phyloP scores from a whole-genome alignment of 2,797 vertebrate species.

The Discoglossus pictus region DNA sequence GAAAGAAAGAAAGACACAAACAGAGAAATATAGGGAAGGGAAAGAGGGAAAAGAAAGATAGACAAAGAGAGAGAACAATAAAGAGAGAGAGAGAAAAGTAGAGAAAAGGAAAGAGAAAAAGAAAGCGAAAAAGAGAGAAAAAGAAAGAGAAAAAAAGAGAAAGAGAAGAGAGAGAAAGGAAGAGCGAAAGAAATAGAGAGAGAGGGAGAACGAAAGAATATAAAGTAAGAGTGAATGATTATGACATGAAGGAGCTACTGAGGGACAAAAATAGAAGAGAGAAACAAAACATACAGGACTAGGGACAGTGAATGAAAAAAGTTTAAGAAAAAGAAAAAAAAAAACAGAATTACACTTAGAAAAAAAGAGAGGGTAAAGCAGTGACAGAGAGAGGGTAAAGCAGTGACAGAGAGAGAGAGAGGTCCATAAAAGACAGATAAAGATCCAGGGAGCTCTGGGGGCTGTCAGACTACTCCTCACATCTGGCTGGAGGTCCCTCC shows the following conservation, averaged over 20 bases:
- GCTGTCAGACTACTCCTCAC: not conserved
- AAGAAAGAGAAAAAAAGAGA: not conserved
- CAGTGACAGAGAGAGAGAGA: no score
- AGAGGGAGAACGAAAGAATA: not conserved
- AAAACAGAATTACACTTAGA: no score
- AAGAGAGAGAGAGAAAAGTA: not conserved
- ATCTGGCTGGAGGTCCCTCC: not conserved
- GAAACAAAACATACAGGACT: not conserved
- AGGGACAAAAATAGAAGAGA: not conserved
- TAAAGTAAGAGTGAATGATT: no score
- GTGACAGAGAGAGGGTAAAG: no score
- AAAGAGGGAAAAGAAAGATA: not conserved
- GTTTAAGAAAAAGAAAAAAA: no score
- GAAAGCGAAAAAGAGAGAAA: not conserved
- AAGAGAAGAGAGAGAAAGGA: not conserved
- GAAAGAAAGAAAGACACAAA: not conserved
- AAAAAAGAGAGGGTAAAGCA: no score
- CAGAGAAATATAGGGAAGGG: not conserved
- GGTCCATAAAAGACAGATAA: no score
- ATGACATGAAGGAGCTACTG: not conserved
- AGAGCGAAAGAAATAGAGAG: not conserved
- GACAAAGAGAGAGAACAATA: not conserved
- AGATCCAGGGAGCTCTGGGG: no score
- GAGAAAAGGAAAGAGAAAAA: not conserved
- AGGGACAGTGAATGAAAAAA: no score